Evolutionary conservation across 2,888 invertebrate genomes (phyloP).

Genomic region (Idaea aversata): DNA sequence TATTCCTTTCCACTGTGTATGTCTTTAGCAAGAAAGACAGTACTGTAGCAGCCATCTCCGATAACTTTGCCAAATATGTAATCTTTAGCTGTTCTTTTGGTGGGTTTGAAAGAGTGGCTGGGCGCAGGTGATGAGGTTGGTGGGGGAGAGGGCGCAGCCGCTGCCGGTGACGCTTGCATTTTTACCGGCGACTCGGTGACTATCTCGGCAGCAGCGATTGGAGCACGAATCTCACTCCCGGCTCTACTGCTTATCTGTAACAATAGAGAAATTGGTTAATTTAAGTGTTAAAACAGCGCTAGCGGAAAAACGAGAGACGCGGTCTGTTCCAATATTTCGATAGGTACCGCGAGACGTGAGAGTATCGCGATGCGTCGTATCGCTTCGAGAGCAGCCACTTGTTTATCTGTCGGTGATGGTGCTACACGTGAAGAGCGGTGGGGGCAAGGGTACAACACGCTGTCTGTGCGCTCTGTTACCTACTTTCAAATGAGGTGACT

Average conservation of each 20-base stretch:
- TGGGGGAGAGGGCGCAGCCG: slow-evolving; percentile 63
- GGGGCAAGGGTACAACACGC: slow-evolving; percentile 59
- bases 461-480: slow-evolving; percentile 44
- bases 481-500: slow-evolving; percentile 48
- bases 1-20: slow-evolving; percentile 93
- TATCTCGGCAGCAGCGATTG: slow-evolving; percentile 79
- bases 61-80: slow-evolving; percentile 97
- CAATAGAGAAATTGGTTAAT: slow-evolving; percentile 35
- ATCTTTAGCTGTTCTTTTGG: slow-evolving; percentile 90
- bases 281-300: slow-evolving; percentile 22
- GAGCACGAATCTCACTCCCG: slow-evolving; percentile 69
- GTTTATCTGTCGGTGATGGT: slow-evolving; percentile 50
- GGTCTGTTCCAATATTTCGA: slow-evolving; percentile 31
- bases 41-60: slow-evolving; percentile 98
- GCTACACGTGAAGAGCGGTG: slow-evolving; percentile 51
- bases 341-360: slow-evolving; percentile 25
- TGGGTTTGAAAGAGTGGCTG: slow-evolving; percentile 63
- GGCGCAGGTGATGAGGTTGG: slow-evolving; percentile 64
- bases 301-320: slow-evolving; percentile 32
- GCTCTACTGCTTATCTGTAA: slow-evolving; percentile 69
- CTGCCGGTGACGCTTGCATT: slow-evolving; percentile 74
- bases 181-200: slow-evolving; percentile 73
- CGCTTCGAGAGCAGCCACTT: slow-evolving; percentile 58
- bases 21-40: slow-evolving; percentile 96
- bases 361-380: slow-evolving; percentile 47